Evolutionary conservation across 2,113 vertebrate species (phyloP).

Genomic region (Baryphthengus martii): DNA sequence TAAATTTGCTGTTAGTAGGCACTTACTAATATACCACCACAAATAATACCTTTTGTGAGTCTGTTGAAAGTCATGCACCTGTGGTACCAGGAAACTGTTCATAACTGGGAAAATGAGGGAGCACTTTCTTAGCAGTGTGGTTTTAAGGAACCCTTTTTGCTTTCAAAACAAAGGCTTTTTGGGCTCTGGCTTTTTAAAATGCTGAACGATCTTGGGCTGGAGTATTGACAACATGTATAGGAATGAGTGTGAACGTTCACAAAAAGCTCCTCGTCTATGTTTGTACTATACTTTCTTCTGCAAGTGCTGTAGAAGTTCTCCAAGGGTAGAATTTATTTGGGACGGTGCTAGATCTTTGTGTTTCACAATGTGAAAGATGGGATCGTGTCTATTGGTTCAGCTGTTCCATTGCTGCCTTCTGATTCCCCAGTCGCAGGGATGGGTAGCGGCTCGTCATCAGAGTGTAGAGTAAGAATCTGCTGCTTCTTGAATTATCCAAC

Average conservation of each 20-base stretch:
- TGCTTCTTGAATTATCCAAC: neutral
- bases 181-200: neutral
- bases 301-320: neutral
- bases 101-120: neutral
- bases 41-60: neutral
- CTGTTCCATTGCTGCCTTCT: neutral
- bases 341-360: neutral
- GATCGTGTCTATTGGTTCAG: neutral
- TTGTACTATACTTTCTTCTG: neutral
- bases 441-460: neutral
- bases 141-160: neutral
- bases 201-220: neutral
- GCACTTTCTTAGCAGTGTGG: neutral
- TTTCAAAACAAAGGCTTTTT: neutral
- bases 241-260: neutral
- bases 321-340: neutral
- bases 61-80: neutral
- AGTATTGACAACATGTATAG: neutral
- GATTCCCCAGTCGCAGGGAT: neutral
- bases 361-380: neutral
- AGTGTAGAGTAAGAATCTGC: neutral
- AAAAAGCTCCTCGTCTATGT: neutral
- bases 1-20: neutral
- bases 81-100: neutral
- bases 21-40: neutral